A percentile compares a stretch with the other conserved stretches of the same genome.
phyloP scores from a whole-genome alignment of 1,140 invertebrate genomes.

The Holotrichia oblita region DNA sequence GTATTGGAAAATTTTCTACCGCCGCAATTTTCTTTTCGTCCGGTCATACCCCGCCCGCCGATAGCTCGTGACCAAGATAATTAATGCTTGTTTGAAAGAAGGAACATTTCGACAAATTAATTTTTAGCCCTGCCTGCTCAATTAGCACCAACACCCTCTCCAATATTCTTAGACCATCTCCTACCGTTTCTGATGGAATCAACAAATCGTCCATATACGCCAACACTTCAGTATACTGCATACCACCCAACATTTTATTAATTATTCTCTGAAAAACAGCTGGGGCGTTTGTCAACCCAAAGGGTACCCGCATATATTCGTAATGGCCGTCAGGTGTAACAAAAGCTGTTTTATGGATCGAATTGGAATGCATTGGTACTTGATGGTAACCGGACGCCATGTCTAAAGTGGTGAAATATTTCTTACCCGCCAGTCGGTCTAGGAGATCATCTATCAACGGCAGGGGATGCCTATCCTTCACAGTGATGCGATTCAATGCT shows the following conservation, averaged over 20 bases:
- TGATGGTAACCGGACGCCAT: slow-evolving; percentile 48
- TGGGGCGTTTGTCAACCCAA: slow-evolving; percentile 54
- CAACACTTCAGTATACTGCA: slow-evolving; percentile 33
- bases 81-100: slow-evolving; percentile 43
- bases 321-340: slow-evolving; percentile 51
- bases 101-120: slow-evolving; percentile 43
- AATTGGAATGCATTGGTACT: slow-evolving; percentile 42
- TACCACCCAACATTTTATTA: slow-evolving; percentile 39
- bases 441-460: slow-evolving; percentile 62
- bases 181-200: slow-evolving; percentile 41
- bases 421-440: slow-evolving; percentile 42
- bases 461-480: slow-evolving; percentile 60
- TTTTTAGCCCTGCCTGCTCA: slow-evolving; percentile 16
- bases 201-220: slow-evolving; percentile 48
- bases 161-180: slow-evolving; percentile 41
- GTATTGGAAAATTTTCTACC: slow-evolving; percentile 45
- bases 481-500: slow-evolving; percentile 26
- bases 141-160: slow-evolving; percentile 39
- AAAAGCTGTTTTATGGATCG: slow-evolving; percentile 42
- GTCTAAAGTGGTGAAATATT: slow-evolving; percentile 55
- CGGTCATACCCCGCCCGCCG: slow-evolving; percentile 42
- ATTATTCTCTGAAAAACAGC: slow-evolving; percentile 52
- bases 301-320: slow-evolving; percentile 53
- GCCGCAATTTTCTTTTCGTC: slow-evolving; percentile 37
- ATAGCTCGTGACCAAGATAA: slow-evolving; percentile 46